Evolutionary conservation across 2,113 vertebrate species (phyloP).

Genomic region (Malurus melanocephalus): DNA sequence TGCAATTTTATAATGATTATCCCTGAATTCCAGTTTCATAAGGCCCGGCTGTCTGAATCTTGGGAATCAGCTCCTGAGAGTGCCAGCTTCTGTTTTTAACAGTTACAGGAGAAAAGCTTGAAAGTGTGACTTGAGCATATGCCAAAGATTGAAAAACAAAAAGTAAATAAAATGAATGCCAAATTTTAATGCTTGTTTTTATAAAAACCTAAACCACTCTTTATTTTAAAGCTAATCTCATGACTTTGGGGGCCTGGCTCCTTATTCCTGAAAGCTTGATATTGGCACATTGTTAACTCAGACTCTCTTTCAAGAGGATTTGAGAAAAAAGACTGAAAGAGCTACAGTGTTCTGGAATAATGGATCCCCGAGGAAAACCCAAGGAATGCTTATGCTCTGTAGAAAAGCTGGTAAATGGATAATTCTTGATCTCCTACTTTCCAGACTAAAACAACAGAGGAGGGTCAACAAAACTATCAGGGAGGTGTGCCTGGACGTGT

Average conservation of each 20-base stretch:
- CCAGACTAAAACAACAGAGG: slow-evolving; percentile 19
- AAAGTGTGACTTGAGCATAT: slow-evolving; percentile 38
- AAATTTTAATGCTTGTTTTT: slow-evolving; percentile 25
- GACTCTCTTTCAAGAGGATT: slow-evolving; percentile 29
- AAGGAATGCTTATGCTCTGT: slow-evolving; percentile 6
- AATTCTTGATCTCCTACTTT: slow-evolving; percentile 22
- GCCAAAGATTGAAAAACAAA: slow-evolving; percentile 44
- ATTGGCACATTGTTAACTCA: slow-evolving; percentile 3
- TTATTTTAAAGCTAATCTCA: slow-evolving; percentile 51
- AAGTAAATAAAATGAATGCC: slow-evolving; percentile 33
- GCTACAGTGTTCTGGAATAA: slow-evolving; percentile 33
- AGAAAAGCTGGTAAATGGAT: slow-evolving; percentile 32
- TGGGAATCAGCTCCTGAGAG: not conserved
- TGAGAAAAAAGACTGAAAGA: not conserved
- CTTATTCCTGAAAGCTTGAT: slow-evolving; percentile 33
- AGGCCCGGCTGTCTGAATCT: not conserved
- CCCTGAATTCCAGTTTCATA: not conserved
- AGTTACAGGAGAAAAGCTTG: slow-evolving; percentile 24
- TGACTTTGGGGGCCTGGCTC: slow-evolving; percentile 1
- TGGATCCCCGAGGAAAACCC: not conserved
- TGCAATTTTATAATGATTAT: not conserved
- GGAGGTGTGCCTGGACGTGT: not conserved
- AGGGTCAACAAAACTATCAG: not conserved
- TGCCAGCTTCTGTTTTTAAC: slow-evolving; percentile 46
- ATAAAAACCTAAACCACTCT: not conserved